phyloP scores from a whole-genome alignment of 2,797 vertebrate species.

The Salarias fasciatus region DNA sequence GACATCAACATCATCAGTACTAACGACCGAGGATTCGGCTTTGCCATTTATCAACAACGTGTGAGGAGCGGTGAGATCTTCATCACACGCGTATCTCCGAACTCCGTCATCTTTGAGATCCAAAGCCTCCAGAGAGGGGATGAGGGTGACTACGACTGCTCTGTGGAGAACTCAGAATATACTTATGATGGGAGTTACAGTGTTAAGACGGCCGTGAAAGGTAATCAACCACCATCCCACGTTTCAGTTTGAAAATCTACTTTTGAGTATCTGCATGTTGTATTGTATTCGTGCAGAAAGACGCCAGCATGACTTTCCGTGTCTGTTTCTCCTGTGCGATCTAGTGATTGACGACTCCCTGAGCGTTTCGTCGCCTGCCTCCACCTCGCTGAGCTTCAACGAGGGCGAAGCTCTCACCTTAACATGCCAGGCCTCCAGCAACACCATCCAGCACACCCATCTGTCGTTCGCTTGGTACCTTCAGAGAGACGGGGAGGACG shows the following conservation, averaged over 20 bases:
- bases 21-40: rapidly evolving
- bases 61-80: constrained; percentile 34
- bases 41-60: rapidly evolving
- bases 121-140: constrained; percentile 53
- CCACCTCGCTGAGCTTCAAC: constrained; percentile 45
- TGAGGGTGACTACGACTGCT: constrained; percentile 75
- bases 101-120: constrained; percentile 76
- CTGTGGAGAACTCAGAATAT: constrained; percentile 32
- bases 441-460: constrained; percentile 91
- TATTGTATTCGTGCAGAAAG: background rate
- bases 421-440: constrained; percentile 85
- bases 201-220: constrained; percentile 68
- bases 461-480: constrained; percentile 89
- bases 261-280: background rate
- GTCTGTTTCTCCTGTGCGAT: constrained; percentile 24
- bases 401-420: constrained; percentile 85
- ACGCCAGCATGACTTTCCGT: background rate
- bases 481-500: constrained; percentile 48
- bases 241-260: background rate
- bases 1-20: constrained; percentile 73
- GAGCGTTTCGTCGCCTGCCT: constrained; percentile 66
- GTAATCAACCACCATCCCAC: constrained; percentile 57
- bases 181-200: constrained; percentile 59
- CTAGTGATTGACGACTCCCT: constrained; percentile 92
- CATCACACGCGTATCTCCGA: constrained; percentile 52